Percentiles rank a stretch among this genome's conserved stretches.
phyloP scores from a whole-genome alignment of 92 coral and sea anemone species.

The Porites evermanni region DNA sequence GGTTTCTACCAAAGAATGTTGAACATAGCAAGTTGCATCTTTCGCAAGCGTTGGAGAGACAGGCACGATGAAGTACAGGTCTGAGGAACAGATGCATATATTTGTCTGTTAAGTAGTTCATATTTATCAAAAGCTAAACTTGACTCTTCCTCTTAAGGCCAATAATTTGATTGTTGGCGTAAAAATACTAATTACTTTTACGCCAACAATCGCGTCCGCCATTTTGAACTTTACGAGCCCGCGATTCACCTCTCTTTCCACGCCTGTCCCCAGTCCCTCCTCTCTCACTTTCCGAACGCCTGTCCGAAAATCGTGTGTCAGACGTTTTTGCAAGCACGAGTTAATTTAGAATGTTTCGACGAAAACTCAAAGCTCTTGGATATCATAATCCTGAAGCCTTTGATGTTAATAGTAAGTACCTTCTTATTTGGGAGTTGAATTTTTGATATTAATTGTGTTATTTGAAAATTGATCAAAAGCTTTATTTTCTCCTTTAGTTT shows the following conservation, averaged over 20 bases:
- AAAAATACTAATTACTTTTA: slow-evolving; percentile 8
- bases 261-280: slow-evolving; percentile 5
- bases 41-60: background rate
- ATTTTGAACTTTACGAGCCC: slow-evolving; percentile 34
- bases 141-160: too few species aligned
- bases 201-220: slow-evolving; percentile 27
- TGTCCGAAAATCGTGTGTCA: background rate
- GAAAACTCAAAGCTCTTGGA: slow-evolving; percentile 91
- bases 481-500: too few species aligned
- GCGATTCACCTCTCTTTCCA: slow-evolving; percentile 4
- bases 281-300: background rate
- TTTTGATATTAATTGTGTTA: too few species aligned
- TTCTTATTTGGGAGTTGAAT: too few species aligned
- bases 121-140: background rate
- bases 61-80: slow-evolving; percentile 6
- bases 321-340: background rate
- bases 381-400: slow-evolving; percentile 90
- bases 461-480: too few species aligned
- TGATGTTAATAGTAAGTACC: slow-evolving; percentile 59
- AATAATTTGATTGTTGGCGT: too few species aligned
- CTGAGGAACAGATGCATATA: slow-evolving; percentile 18
- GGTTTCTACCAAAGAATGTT: background rate
- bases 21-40: background rate
- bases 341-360: slow-evolving; percentile 70
- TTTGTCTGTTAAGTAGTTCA: slow-evolving; percentile 1